Evolutionary conservation across 2,113 vertebrate genomes (phyloP).

Genomic region (Ceratotherium simum): DNA sequence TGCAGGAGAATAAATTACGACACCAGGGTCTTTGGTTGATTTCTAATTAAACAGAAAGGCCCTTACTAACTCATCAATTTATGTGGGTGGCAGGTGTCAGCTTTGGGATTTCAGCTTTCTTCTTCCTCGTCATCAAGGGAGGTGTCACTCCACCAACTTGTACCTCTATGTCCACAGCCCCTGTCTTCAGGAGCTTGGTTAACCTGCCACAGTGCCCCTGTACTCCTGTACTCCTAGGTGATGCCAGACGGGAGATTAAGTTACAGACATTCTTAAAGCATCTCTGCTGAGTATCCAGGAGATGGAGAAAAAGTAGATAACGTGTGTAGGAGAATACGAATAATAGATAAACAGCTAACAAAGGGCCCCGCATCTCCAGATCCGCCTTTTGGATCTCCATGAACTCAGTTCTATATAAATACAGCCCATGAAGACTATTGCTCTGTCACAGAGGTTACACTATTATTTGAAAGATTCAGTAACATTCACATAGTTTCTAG

Average conservation of each 20-base stretch:
- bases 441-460: background rate
- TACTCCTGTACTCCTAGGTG: background rate
- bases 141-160: background rate
- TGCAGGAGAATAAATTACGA: constrained; percentile 59
- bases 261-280: background rate
- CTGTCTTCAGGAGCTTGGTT: background rate
- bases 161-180: background rate
- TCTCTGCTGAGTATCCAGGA: background rate
- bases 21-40: constrained; percentile 45
- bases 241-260: background rate
- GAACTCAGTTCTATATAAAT: background rate
- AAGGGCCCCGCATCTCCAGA: background rate
- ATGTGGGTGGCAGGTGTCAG: background rate
- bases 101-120: background rate
- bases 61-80: background rate
- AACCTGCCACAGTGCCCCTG: background rate
- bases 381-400: background rate
- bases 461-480: background rate
- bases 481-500: background rate
- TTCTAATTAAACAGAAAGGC: constrained; percentile 65
- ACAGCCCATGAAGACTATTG: background rate
- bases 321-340: background rate
- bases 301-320: background rate
- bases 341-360: background rate
- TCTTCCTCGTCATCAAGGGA: background rate